Evolutionary conservation across 2,888 invertebrate species (phyloP), one percentile per base, ranked within the genome.

Genomic region (Parasteatoda lunata): DNA sequence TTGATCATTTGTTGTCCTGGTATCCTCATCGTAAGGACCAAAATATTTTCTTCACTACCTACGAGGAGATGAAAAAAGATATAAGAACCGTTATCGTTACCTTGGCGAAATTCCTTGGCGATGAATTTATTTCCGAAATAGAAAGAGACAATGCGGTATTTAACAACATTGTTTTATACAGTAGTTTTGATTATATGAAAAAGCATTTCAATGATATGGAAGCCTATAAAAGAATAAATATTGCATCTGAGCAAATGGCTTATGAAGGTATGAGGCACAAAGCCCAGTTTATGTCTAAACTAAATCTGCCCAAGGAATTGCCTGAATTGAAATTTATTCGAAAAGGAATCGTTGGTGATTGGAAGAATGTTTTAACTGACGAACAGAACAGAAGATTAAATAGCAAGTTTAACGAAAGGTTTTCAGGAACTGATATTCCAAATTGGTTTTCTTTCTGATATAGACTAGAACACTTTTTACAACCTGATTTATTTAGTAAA

Each of bases 1-100:
- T 88, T n/a, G 89, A 90, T 48, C 90, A 90, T 51, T 45, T 90
- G 8, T n/a, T 87, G 30, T 77, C 83, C 1, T 89, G 88, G 89
- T 88, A 88, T 9, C 70, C 77, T 11, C 90, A 88, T 49, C 54
- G 91, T n/a, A 84, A 90, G 45, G 90, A 91, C 49, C 85, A 89
- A 0, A 91, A 92, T 72, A 90, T 92, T 4, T 89, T 91, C 4
- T 90, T 92, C 73, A 84, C 92, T 45, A 92, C 90, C 70, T 93
- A 91, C 87, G 92, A 93, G 84, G 91, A 92, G 77, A 91, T 93
- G 91, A 92, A 92, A 84, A 88, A 77, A 15, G 89, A 90, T 47
- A 86, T 88, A 9, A 75, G 77, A 47, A 79, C 65, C 8, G 78
- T 86, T 2, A 88, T 90, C n/a, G n/a, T 84, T 9, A 87, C 88